Evolutionary conservation across 2,113 vertebrate genomes (phyloP), one percentile per base, ranked within the genome.

Genomic region (Megaceryle maxima): DNA sequence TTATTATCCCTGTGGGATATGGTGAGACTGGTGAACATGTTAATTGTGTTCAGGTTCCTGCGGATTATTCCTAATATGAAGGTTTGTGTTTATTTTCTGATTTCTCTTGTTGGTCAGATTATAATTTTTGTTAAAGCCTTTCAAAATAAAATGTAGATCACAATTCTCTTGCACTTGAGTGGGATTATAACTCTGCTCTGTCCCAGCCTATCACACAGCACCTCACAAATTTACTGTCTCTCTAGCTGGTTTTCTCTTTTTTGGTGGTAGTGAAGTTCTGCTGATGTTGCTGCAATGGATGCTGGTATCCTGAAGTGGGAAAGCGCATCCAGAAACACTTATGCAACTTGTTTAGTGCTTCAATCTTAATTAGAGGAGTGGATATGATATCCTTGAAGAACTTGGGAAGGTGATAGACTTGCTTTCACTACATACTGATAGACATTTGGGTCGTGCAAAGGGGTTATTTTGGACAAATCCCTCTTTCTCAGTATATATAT

Each of bases 21-120:
- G 98, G 95, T 98, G 15, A 98, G 99, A 6, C 86, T 99, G 93
- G 98, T 98, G 88, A 99, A 99, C 97, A 98, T 99, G 98, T 95
- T 99, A 29, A 99, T 99, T 16, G 99, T 99, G 35, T 98, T 99
- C 97, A 98, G 99, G 41, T 99, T 99, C 96, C 98, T 99, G 81
- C 91, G 99, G 60, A 98, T 99, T 91, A 99, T 99, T 89, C 99
- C 99, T 6, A 98, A 99, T 43, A 98, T 99, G 96, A 99, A 99
- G 99, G 99, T 99, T 24, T 18, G 56, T 92, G 5, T 53, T 79
- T 12, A 55, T 39, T 9, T n/a, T 46, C 3, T 5, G 4, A 12
- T 59, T 68, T 48, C 37, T 56, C 8, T 26, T 55, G 11, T 33
- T 76, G 53, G 15, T 63, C 72, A 35, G 26, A 19, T 16, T 16